phyloP scores from a whole-genome alignment of 2,888 invertebrate genomes.

The Pheosia gnoma region DNA sequence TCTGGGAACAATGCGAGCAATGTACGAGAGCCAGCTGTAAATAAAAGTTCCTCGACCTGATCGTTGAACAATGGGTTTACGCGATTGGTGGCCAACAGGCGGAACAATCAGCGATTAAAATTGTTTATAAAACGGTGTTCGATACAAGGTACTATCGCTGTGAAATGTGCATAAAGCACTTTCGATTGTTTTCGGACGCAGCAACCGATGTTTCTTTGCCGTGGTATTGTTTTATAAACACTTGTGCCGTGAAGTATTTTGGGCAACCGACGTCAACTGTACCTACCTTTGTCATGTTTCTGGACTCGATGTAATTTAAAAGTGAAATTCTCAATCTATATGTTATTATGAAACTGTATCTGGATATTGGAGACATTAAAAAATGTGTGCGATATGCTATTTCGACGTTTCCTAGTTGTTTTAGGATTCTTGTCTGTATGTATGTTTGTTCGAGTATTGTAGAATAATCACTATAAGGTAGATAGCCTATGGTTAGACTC shows the following conservation, averaged over 20 bases:
- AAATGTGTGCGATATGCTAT: too few relatives aligned
- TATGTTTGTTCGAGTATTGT: too few relatives aligned
- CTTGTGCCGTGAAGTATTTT: neutral
- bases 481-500: too few relatives aligned
- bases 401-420: too few relatives aligned
- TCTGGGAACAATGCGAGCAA: conserved; percentile 58
- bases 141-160: conserved; percentile 64
- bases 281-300: neutral
- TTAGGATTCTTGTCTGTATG: too few relatives aligned
- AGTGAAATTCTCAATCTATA: too few relatives aligned
- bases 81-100: conserved; percentile 62
- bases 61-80: conserved; percentile 67
- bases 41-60: conserved; percentile 49
- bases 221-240: conserved; percentile 38
- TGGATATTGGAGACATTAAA: too few relatives aligned
- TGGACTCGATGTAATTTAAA: too few relatives aligned
- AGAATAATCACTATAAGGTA: too few relatives aligned
- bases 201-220: conserved; percentile 37
- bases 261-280: neutral
- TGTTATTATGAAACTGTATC: too few relatives aligned
- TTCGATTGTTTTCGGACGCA: conserved; percentile 40
- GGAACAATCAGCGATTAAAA: conserved; percentile 78
- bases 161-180: conserved; percentile 35
- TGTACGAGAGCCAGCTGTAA: conserved; percentile 49
- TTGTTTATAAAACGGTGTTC: conserved; percentile 73